phyloP scores from a whole-genome alignment of 2,888 invertebrate species.

The Drosophila quinaria region DNA sequence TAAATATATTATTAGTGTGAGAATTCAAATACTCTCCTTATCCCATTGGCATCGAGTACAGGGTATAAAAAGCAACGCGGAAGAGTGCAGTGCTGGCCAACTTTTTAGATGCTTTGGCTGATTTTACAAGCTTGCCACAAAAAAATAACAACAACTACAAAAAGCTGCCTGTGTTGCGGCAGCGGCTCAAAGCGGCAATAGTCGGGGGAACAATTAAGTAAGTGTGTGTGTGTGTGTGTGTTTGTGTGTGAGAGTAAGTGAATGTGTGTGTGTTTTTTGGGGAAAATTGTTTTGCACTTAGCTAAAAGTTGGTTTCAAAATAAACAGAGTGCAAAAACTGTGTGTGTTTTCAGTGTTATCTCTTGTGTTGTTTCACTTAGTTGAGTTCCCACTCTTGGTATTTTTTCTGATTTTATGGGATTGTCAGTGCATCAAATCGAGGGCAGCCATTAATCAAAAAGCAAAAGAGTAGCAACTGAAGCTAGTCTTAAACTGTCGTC shows the following conservation, averaged over 20 bases:
- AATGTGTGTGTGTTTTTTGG: constrained; percentile 53
- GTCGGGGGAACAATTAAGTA: constrained; percentile 73
- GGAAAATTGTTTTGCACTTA: constrained; percentile 83
- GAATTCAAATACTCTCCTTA: constrained; percentile 1
- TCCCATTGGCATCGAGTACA: not conserved
- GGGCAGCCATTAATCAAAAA: constrained; percentile 70
- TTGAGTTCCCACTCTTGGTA: constrained; percentile 27
- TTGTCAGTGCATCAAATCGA: constrained; percentile 48
- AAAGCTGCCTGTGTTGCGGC: constrained; percentile 14
- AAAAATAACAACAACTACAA: constrained; percentile 41
- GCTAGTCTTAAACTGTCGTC: constrained; percentile 53
- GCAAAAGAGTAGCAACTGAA: constrained; percentile 39
- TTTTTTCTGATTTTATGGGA: constrained; percentile 19
- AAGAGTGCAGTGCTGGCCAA: constrained; percentile 42
- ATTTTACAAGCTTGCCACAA: constrained; percentile 64
- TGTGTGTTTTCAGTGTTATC: constrained; percentile 60
- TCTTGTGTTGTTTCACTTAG: constrained; percentile 67
- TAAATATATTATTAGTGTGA: not conserved
- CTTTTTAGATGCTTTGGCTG: constrained; percentile 70
- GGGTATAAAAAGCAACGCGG: constrained; percentile 37
- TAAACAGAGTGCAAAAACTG: constrained; percentile 69
- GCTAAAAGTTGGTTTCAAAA: constrained; percentile 72
- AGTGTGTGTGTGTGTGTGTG: constrained; percentile 20
- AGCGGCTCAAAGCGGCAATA: constrained; percentile 44
- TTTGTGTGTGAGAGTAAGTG: not conserved